phyloP scores from a whole-genome alignment of 1,140 invertebrate genomes.

The Tribolium castaneum region DNA sequence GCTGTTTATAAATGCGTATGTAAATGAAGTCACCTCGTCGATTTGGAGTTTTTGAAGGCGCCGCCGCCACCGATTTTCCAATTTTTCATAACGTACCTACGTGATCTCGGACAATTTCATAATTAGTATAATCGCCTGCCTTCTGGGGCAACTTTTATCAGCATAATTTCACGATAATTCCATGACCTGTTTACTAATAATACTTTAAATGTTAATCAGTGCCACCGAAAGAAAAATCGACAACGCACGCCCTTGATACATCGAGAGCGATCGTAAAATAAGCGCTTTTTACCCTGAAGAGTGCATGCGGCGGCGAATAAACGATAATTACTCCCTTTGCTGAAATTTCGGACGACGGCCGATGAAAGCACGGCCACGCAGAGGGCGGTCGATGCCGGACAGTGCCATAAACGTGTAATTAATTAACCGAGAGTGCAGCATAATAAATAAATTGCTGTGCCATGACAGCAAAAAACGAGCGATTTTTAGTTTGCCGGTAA shows the following conservation, averaged over 20 bases:
- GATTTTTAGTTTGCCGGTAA: not conserved
- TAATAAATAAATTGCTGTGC: not conserved
- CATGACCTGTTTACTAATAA: conserved; percentile 38
- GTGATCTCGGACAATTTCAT: too few species aligned
- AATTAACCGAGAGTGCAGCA: not conserved
- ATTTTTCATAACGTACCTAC: not conserved
- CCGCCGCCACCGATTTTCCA: not conserved
- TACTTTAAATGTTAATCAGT: conserved; percentile 36
- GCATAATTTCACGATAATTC: conserved; percentile 39
- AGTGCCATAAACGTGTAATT: conserved; percentile 14
- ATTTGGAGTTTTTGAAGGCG: not conserved
- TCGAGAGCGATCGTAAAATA: conserved; percentile 7
- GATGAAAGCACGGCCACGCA: not conserved
- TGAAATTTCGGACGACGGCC: not conserved
- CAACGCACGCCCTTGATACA: conserved; percentile 14
- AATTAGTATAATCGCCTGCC: conserved; percentile 18
- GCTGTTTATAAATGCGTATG: conserved; percentile 15
- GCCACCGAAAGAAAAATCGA: conserved; percentile 15
- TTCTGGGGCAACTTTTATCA: conserved; percentile 32
- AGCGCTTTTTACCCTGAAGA: not conserved
- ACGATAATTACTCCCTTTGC: conserved; percentile 6
- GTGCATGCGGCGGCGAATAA: not conserved
- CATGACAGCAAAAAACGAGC: not conserved
- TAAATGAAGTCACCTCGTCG: conserved; percentile 1
- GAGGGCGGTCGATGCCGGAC: not conserved